phyloP scores from a whole-genome alignment of 1,140 invertebrate genomes.

The Aplysia californica region DNA sequence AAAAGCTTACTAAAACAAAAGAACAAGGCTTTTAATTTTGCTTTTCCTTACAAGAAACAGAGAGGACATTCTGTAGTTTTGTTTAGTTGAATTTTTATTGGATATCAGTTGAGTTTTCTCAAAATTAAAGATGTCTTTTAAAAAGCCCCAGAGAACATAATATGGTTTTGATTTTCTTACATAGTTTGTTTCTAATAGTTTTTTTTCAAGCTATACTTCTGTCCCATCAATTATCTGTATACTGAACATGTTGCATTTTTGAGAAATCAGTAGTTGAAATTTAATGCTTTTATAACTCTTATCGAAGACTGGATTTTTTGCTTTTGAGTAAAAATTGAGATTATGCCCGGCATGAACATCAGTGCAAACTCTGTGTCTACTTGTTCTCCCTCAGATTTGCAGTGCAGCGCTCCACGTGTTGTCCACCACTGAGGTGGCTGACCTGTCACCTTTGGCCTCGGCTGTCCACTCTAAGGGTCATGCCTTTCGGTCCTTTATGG shows the following conservation, averaged over 20 bases:
- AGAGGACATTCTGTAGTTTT: no score
- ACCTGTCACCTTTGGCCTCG: slow-evolving; percentile 33
- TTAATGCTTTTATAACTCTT: not conserved
- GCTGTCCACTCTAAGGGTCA: slow-evolving; percentile 31
- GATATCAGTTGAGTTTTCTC: no score
- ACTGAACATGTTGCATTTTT: not conserved
- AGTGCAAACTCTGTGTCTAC: not conserved
- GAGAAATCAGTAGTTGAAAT: not conserved
- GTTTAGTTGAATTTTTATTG: no score
- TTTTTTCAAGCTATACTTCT: not conserved
- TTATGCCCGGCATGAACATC: not conserved
- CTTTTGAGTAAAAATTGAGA: not conserved
- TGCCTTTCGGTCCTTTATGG: slow-evolving; percentile 33
- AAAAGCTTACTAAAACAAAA: no score
- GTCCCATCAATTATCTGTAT: not conserved
- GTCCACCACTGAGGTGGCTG: slow-evolving; percentile 27
- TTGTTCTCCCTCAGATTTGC: slow-evolving; percentile 38
- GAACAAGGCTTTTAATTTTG: no score
- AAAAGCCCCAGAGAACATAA: no score
- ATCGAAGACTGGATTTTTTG: not conserved
- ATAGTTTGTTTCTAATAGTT: no score
- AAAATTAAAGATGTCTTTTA: no score
- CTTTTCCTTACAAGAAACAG: no score
- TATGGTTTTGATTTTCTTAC: no score
- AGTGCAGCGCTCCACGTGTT: slow-evolving; percentile 42